Evolutionary conservation across 1,140 invertebrate species (phyloP).

Genomic region (Drosophila athabasca): DNA sequence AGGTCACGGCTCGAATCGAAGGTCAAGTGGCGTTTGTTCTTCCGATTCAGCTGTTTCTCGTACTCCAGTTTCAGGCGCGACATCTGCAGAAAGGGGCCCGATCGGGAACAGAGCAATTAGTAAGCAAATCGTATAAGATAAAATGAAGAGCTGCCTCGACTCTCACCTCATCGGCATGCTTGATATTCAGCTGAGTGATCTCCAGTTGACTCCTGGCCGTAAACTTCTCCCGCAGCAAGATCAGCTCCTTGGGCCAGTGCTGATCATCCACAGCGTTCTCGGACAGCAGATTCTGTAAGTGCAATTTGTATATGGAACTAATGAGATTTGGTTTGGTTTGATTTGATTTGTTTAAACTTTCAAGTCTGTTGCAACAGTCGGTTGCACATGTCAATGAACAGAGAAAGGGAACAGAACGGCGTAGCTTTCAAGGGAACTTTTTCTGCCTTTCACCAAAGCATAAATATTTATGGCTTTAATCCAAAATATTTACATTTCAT

Average conservation of each 20-base stretch:
- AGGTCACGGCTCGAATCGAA: constrained; percentile 85
- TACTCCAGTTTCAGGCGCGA: constrained; percentile 83
- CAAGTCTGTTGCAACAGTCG: constrained; percentile 53
- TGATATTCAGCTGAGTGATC: constrained; percentile 85
- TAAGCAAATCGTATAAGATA: no score
- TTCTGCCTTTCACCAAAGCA: constrained; percentile 39
- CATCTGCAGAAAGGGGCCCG: constrained; percentile 74
- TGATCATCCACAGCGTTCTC: constrained; percentile 86
- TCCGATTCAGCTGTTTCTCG: constrained; percentile 83
- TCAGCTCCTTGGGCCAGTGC: constrained; percentile 88
- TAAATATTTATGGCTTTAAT: constrained; percentile 68
- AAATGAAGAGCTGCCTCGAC: not conserved
- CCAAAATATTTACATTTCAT: constrained; percentile 64
- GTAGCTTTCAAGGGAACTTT: constrained; percentile 32
- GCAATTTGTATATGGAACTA: constrained; percentile 20
- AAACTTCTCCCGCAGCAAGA: constrained; percentile 88
- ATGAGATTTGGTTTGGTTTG: not conserved
- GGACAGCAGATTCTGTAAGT: constrained; percentile 86
- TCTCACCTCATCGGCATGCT: constrained; percentile 85
- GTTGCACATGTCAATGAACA: constrained; percentile 36
- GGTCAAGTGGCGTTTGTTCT: constrained; percentile 85
- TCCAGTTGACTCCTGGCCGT: constrained; percentile 86
- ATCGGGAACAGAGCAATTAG: constrained; percentile 12
- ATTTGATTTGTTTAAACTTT: constrained; percentile 8
- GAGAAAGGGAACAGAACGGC: constrained; percentile 8